Conservation (phyloP, 30 jellyfish, hydroid and myxozoan genomes). For the Aurelia aurita region DNA sequence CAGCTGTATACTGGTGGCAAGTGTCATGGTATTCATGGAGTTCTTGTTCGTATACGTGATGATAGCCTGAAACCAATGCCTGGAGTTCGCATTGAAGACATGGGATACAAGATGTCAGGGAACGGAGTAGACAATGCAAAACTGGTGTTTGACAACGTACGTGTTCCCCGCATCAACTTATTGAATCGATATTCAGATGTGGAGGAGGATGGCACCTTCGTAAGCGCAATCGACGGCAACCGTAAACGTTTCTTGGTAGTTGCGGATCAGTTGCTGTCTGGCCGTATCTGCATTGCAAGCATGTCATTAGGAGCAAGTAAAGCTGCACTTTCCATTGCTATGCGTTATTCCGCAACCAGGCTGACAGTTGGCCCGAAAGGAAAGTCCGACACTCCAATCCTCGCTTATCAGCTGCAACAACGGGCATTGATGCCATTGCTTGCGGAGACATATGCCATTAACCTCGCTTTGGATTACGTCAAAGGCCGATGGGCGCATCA, state of each 20-base stretch:
- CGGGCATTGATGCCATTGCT: conserved; percentile 89
- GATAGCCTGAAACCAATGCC: conserved; percentile 84
- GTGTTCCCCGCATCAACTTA: conserved; percentile 91
- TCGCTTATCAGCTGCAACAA: conserved; percentile 89
- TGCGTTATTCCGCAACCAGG: conserved; percentile 93
- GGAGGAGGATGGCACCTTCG: conserved; percentile 78
- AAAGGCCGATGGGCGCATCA: conserved; percentile 94
- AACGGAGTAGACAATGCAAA: conserved; percentile 98
- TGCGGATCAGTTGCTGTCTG: conserved; percentile 86
- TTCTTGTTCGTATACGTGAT: conserved; percentile 88
- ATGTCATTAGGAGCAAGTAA: conserved; percentile 86
- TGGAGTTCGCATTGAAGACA: conserved; percentile 92
- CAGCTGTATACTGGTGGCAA: conserved; percentile 80
- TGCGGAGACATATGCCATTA: conserved; percentile 83
- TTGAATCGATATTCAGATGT: conserved; percentile 85
- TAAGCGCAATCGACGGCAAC: conserved; percentile 78
- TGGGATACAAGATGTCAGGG: conserved; percentile 94
- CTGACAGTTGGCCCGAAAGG: conserved; percentile 92
- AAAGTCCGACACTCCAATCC: conserved; percentile 87
- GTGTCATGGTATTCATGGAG: conserved; percentile 91
- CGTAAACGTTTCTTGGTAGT: conserved; percentile 87
- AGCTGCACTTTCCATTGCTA: conserved; percentile 92
- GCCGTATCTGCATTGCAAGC: conserved; percentile 93
- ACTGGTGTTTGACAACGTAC: conserved; percentile 86
- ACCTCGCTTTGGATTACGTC: conserved; percentile 83